These are phyloP conservation scores for Brotula barbata DNA, from an alignment of 2,797 vertebrate genomes.

Conservation along the genomic window DNA sequence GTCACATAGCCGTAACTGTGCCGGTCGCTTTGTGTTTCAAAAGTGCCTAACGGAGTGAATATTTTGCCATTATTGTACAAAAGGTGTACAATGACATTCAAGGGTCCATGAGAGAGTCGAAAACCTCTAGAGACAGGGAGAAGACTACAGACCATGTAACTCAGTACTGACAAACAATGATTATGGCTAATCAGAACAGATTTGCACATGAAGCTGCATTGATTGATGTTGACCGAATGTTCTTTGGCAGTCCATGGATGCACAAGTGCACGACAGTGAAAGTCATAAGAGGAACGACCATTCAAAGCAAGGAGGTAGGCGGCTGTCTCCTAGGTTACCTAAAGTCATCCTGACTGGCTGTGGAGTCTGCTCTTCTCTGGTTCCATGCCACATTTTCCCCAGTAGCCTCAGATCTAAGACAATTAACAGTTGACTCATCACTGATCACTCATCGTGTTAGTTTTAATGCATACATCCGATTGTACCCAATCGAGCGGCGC, in stretches of 20 bases:
- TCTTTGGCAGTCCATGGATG: conserved; percentile 48
- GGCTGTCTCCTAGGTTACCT: conserved; percentile 77
- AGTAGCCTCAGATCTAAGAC: conserved; percentile 80
- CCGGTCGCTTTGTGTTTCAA: not conserved
- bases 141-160: conserved; percentile 42
- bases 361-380: conserved; percentile 81
- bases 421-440: conserved; percentile 72
- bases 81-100: conserved; percentile 11
- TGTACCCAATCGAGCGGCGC: conserved; percentile 9
- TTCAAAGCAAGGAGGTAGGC: conserved; percentile 41
- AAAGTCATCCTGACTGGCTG: conserved; percentile 83
- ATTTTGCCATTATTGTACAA: not conserved
- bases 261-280: conserved; percentile 61
- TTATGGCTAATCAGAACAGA: conserved; percentile 49
- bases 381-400: conserved; percentile 79
- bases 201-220: conserved; percentile 52
- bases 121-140: conserved; percentile 9
- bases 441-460: no score
- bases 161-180: conserved; percentile 29
- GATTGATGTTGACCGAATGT: conserved; percentile 56
- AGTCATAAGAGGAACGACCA: conserved; percentile 61
- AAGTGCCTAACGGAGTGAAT: conserved; percentile 6
- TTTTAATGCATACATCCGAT: conserved; percentile 12
- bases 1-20: conserved; percentile 40
- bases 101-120: no score